Evolutionary conservation across 1,140 invertebrate genomes (phyloP).

Genomic region (Leptopilina boulardi): DNA sequence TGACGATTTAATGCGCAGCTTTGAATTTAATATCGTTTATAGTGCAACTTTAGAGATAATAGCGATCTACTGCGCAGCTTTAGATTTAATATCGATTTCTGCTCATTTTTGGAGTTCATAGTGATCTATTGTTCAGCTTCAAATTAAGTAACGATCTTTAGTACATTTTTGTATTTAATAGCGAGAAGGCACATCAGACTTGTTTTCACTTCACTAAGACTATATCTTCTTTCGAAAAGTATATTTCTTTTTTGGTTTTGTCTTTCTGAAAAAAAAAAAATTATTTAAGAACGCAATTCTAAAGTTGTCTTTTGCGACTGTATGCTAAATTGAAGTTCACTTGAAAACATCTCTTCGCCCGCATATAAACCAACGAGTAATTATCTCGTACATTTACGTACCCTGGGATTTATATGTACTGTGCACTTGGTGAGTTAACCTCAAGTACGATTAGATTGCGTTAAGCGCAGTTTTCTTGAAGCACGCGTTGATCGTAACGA

Average conservation of each 20-base stretch:
- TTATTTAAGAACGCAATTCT: background rate
- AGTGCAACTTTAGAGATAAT: background rate
- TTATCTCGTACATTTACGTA: conserved; percentile 28
- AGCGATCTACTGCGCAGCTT: background rate
- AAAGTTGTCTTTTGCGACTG: background rate
- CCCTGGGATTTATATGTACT: conserved; percentile 22
- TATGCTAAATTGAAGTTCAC: background rate
- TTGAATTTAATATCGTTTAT: too few species aligned
- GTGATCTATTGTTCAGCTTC: background rate
- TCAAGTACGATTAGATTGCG: conserved; percentile 24
- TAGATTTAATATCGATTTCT: background rate
- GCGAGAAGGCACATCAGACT: background rate
- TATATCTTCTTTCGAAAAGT: too few species aligned
- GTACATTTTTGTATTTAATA: background rate
- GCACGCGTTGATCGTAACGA: conserved; percentile 9
- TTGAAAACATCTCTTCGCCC: background rate
- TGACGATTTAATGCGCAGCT: too few species aligned
- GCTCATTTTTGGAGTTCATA: background rate
- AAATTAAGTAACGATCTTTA: background rate
- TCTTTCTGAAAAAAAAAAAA: too few species aligned
- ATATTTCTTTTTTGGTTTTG: too few species aligned
- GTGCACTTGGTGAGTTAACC: conserved; percentile 23
- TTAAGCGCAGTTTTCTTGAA: conserved; percentile 14
- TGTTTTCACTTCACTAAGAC: too few species aligned
- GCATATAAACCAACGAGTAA: conserved; percentile 13